Evolutionary conservation across 2,797 vertebrate species (phyloP).

Genomic region (Chelon labrosus): DNA sequence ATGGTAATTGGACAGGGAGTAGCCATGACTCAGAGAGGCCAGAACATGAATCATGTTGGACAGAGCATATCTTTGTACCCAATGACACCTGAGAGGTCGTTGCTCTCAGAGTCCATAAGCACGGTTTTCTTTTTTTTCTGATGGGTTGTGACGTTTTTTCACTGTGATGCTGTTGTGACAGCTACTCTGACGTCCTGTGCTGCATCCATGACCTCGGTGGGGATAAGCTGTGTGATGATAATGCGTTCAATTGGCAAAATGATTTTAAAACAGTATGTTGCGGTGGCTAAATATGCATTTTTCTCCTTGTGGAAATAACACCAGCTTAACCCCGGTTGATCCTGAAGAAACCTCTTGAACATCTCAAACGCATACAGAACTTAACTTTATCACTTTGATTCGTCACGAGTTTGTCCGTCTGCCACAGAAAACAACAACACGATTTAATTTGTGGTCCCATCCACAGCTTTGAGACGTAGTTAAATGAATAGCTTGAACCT

Average conservation of each 20-base stretch:
- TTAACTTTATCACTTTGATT: not conserved
- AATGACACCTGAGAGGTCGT: conserved; percentile 71
- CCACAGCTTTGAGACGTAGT: not conserved
- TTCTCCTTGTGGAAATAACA: not conserved
- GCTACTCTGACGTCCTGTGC: conserved; percentile 32
- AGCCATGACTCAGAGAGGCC: conserved; percentile 80
- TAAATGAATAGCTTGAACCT: not conserved
- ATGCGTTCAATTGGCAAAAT: not conserved
- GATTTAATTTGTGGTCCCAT: not conserved
- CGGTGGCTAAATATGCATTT: not conserved
- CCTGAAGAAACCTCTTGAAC: not conserved
- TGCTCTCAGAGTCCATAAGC: conserved; percentile 47
- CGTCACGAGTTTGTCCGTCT: not conserved
- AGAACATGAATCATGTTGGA: conserved; percentile 84
- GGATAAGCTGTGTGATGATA: not conserved
- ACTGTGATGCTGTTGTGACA: conserved; percentile 33
- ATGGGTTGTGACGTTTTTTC: conserved; percentile 32
- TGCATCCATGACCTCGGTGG: not conserved
- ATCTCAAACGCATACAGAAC: not conserved
- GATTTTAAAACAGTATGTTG: conserved; percentile 17
- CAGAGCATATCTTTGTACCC: conserved; percentile 76
- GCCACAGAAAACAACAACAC: not conserved
- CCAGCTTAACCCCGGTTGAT: not conserved
- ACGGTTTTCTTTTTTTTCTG: conserved; percentile 51
- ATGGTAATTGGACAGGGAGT: conserved; percentile 86